A percentile compares a stretch with the other conserved stretches of the same genome.
Evolutionary conservation across 1,140 invertebrate species (phyloP).

Genomic region (Drosophila kanapiae): DNA sequence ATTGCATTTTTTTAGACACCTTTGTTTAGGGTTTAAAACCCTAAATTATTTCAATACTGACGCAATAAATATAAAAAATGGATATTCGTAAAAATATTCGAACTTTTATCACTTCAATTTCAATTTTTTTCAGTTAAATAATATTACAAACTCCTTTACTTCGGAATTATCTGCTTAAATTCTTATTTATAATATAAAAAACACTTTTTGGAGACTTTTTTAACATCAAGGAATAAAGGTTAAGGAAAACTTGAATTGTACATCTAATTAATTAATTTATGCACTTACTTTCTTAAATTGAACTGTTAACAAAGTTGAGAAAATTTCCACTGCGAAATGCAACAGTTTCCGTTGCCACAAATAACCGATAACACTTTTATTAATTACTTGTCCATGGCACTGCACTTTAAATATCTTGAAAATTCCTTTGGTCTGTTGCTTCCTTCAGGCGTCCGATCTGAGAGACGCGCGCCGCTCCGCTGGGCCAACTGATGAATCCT

Average conservation of each 20-base stretch:
- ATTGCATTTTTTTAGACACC: no score
- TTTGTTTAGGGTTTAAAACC: no score
- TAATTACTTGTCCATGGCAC: conserved; percentile 20
- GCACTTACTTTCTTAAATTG: no score
- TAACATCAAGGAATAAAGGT: no score
- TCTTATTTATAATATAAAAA: background rate
- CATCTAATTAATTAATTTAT: no score
- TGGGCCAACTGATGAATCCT: conserved; percentile 66
- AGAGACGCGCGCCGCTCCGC: conserved; percentile 74
- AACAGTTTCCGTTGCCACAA: background rate
- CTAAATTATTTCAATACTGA: no score
- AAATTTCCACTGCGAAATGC: background rate
- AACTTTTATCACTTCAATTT: no score
- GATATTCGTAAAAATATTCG: no score
- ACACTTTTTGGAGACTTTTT: background rate
- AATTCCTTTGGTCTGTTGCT: conserved; percentile 1
- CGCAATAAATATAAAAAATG: no score
- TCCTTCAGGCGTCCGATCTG: conserved; percentile 36
- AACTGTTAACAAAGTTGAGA: background rate
- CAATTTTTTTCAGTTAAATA: background rate
- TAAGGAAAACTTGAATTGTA: no score
- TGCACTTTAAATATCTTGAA: conserved; percentile 12
- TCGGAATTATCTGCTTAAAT: background rate
- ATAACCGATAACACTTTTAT: conserved; percentile 17
- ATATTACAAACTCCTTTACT: background rate